Conservation (phyloP, 64 coral and sea anemone genomes). For the Acropora tenuis region DNA sequence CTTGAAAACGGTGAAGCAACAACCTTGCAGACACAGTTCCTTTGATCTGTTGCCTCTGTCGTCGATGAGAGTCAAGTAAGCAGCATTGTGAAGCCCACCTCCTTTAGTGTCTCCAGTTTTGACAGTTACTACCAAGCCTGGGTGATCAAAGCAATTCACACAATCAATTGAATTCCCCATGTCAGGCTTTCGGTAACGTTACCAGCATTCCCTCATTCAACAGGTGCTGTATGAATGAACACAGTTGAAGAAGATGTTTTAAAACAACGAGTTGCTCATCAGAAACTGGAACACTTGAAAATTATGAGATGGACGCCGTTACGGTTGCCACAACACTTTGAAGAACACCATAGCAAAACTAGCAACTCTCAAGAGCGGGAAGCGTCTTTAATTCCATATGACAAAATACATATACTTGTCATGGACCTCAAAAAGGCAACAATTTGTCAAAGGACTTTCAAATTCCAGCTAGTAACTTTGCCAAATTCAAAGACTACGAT, state of each 20-base stretch:
- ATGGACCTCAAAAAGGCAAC: background rate
- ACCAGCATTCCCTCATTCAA: slow-evolving; percentile 12
- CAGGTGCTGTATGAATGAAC: slow-evolving; percentile 1
- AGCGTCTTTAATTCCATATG: background rate
- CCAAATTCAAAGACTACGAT: background rate
- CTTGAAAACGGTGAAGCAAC: slow-evolving; percentile 89
- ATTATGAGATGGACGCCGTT: background rate
- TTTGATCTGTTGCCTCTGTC: slow-evolving; percentile 68
- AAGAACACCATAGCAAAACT: background rate
- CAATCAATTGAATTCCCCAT: slow-evolving; percentile 89
- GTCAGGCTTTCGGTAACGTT: background rate
- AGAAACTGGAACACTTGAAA: background rate
- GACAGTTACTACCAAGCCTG: slow-evolving; percentile 73
- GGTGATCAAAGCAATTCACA: slow-evolving; percentile 70
- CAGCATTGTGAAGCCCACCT: slow-evolving; percentile 73
- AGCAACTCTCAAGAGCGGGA: slow-evolving; percentile 4
- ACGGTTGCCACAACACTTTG: background rate
- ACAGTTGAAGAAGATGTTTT: background rate
- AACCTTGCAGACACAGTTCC: slow-evolving; percentile 74
- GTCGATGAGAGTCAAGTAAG: slow-evolving; percentile 84
- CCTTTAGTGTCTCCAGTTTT: slow-evolving; percentile 92
- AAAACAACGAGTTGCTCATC: background rate
- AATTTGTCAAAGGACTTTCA: background rate
- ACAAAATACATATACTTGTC: background rate
- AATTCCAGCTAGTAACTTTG: background rate